phyloP scores from a whole-genome alignment of 2,113 vertebrate genomes.

The pig (Sus scrofa) region T2T-Sscrofa CM000817.6:149867501-149868000 shows the following conservation, averaged over 20 bases:
- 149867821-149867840: constrained; percentile 81
- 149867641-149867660: neutral
- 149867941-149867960: neutral
- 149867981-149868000: neutral
- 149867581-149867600: neutral
- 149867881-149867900: neutral
- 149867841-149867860: constrained; percentile 79
- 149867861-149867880: neutral
- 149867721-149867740: constrained; percentile 66
- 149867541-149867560: constrained; percentile 76
- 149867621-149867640: constrained; percentile 14
- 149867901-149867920: neutral
- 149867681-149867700: constrained; percentile 55
- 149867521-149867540: constrained; percentile 93
- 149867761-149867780: constrained; percentile 75
- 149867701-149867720: constrained; percentile 12
- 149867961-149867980: neutral
- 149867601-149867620: neutral
- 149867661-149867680: neutral
- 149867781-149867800: neutral
- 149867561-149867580: neutral
- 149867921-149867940: neutral
- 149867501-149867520: constrained; percentile 99
- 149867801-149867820: constrained; percentile 21
- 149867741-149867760: constrained; percentile 56